Base-by-base conservation (phyloP, 2,888 invertebrate species). In the Sialis fuliginosa region DNA sequence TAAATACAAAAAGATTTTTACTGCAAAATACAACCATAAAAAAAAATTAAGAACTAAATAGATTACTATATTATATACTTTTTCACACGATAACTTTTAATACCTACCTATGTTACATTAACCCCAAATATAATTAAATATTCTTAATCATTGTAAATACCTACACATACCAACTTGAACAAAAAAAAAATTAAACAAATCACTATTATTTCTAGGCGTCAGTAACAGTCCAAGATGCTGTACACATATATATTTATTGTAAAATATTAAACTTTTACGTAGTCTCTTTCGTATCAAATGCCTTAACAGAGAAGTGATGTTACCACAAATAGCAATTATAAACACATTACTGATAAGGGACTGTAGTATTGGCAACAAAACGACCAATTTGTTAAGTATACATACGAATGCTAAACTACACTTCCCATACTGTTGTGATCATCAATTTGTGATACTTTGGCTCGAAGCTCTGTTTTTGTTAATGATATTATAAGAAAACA, bases 401-500 rank as follows among this genome's bases (percentile, higher is more conserved):
- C 39, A 39, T 6, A 39, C 39, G 39, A 39, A 9, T 39, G 39
- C 9, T 39, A 12, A 49, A 57, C 55, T 56, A 54, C 57, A 40
- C 45, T 49, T 56, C 55, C 57, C 52, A 37, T 48, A 46, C 47
- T 47, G 53, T 52, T 51, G 50, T 53, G 54, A 57, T 56, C 55
- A 57, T 59, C 57, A 57, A 56, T 58, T 58, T 56, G 57, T 58
- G 55, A 56, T 56, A 55, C 49, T 54, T 55, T 54, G 56, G 60
- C 59, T 55, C 54, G 53, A 45, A 58, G 60, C 58, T 55, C 60
- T 61, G 60, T 61, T 61, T 62, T 61, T 59, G 60, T 61, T 61
- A 62, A 61, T 60, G 61, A 61, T 33, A 44, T 33, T 45, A 34
- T 37, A 45, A 22, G 39, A 45, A 45, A 39, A 22, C 22, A 22